phyloP scores from a whole-genome alignment of 2,888 invertebrate species.

The Tenodera sinensis region DNA sequence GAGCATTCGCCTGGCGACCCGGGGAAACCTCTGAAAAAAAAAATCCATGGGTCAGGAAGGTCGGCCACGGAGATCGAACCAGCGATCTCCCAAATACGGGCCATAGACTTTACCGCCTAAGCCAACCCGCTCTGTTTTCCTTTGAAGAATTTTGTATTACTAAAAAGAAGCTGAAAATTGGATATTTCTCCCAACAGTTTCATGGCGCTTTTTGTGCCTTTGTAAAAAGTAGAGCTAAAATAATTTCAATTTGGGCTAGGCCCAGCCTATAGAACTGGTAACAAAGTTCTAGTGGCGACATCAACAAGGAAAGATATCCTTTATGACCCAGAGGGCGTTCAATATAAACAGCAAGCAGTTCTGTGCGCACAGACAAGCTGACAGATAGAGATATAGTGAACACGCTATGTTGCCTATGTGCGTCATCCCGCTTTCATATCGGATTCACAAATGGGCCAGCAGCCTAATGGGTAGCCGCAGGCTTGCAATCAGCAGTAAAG shows the following conservation, averaged over 20 bases:
- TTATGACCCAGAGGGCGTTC: neutral
- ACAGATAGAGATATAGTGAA: neutral
- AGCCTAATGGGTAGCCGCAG: constrained; percentile 16
- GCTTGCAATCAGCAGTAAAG: constrained; percentile 22
- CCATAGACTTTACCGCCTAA: too few species aligned
- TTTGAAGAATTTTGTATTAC: too few species aligned
- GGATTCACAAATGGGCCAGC: constrained; percentile 16
- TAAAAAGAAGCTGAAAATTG: too few species aligned
- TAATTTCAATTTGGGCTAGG: neutral
- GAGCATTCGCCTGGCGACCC: too few species aligned
- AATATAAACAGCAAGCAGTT: neutral
- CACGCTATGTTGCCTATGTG: neutral
- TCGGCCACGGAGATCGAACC: too few species aligned
- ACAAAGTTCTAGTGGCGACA: neutral
- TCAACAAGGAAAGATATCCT: neutral
- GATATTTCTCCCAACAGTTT: too few species aligned
- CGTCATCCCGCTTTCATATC: constrained; percentile 8
- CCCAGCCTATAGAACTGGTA: neutral
- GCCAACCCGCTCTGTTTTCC: too few species aligned
- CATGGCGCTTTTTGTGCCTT: neutral
- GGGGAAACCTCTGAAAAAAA: too few species aligned
- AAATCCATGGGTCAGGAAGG: too few species aligned
- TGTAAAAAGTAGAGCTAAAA: neutral
- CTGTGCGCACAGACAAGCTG: neutral
- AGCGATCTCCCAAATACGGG: too few species aligned